Conservation (phyloP, 2,113 vertebrate species). For the Rana temporaria region DNA sequence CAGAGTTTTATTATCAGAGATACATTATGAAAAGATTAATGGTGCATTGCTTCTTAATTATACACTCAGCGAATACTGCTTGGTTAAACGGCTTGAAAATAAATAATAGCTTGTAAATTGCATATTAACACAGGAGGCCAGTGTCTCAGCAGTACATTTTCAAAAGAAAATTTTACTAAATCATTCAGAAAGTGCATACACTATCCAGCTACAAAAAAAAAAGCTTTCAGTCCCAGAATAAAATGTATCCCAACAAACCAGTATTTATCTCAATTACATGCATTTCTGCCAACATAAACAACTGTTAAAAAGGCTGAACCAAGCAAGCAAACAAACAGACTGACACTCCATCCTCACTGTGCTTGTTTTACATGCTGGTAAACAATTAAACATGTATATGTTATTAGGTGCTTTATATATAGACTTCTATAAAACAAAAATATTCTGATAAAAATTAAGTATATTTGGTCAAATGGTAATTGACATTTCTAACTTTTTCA, state of each 20-base stretch:
- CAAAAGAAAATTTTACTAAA: slow-evolving; percentile 41
- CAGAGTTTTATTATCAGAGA: neutral
- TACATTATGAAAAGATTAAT: slow-evolving; percentile 30
- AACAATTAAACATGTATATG: too few relatives aligned
- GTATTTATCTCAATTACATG: slow-evolving; percentile 62
- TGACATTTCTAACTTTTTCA: too few relatives aligned
- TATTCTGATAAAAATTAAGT: too few relatives aligned
- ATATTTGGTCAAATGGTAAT: too few relatives aligned
- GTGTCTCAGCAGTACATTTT: slow-evolving; percentile 20
- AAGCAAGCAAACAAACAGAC: slow-evolving; percentile 25
- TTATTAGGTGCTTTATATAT: too few relatives aligned
- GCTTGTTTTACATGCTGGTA: neutral
- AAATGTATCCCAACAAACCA: slow-evolving; percentile 49
- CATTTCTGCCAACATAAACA: slow-evolving; percentile 62
- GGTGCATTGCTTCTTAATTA: slow-evolving; percentile 37
- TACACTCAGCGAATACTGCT: slow-evolving; percentile 9
- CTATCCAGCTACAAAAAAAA: slow-evolving; percentile 44
- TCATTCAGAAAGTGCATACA: slow-evolving; percentile 47
- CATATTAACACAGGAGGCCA: slow-evolving; percentile 35
- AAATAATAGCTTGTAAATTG: slow-evolving; percentile 24
- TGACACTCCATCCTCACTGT: neutral
- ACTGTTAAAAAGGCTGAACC: slow-evolving; percentile 63
- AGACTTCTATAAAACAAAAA: too few relatives aligned
- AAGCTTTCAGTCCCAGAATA: slow-evolving; percentile 47
- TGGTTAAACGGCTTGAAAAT: neutral